These are phyloP conservation scores for Propsilocerus akamusi DNA, from an alignment of 1,140 invertebrate species.

Conservation along the genomic window DNA sequence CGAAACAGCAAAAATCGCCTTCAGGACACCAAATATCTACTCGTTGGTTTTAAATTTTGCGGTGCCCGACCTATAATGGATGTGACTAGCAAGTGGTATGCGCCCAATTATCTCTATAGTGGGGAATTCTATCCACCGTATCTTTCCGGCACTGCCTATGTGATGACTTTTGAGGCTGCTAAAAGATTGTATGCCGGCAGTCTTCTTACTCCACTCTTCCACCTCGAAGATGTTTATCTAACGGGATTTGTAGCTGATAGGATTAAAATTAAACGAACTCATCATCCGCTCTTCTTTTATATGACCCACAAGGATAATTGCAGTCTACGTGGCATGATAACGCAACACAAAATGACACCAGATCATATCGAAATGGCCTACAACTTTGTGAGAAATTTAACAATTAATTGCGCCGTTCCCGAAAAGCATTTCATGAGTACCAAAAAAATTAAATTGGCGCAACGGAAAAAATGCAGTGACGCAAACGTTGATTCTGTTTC, in stretches of 20 bases:
- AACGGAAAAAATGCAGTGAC: neutral
- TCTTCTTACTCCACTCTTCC: constrained; percentile 45
- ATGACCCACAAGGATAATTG: constrained; percentile 12
- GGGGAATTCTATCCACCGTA: constrained; percentile 65
- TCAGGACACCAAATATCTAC: constrained; percentile 24
- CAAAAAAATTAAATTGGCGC: neutral
- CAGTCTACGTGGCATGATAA: constrained; percentile 17
- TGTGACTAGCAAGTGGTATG: constrained; percentile 61
- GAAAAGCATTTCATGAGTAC: constrained; percentile 15
- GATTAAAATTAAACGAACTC: constrained; percentile 12
- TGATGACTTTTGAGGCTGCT: constrained; percentile 52
- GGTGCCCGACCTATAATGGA: constrained; percentile 50
- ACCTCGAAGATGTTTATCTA: constrained; percentile 73
- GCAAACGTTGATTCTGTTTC: too few species aligned
- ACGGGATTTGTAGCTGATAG: constrained; percentile 37
- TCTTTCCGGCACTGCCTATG: constrained; percentile 67
- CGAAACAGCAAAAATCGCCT: constrained; percentile 13
- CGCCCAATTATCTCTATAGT: constrained; percentile 60
- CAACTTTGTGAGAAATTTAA: constrained; percentile 17
- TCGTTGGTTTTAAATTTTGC: constrained; percentile 56
- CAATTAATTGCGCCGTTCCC: constrained; percentile 15
- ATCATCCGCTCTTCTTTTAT: constrained; percentile 19
- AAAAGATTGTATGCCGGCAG: constrained; percentile 46
- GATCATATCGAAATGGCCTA: constrained; percentile 18
- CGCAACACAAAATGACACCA: constrained; percentile 17